Evolutionary conservation across 2,888 invertebrate species (phyloP).

Genomic region (Lepas anatifera): DNA sequence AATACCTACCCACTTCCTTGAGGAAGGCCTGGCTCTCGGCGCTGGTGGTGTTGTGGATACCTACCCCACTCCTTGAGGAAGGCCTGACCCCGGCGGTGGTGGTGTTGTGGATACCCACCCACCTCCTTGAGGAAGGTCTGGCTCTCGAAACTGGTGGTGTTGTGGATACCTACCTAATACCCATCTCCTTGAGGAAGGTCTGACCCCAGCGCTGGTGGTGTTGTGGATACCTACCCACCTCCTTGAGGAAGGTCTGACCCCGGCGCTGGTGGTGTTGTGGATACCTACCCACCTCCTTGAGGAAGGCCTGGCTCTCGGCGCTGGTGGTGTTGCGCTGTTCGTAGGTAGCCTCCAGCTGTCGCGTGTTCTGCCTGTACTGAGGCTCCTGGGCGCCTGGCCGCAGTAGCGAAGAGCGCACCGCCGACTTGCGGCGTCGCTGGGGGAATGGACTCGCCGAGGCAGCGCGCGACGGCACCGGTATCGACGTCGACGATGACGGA

Average conservation of each 20-base stretch:
- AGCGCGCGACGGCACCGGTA: neutral
- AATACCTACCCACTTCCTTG: too few relatives aligned
- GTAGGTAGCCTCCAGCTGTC: constrained; percentile 16
- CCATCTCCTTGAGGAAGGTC: too few relatives aligned
- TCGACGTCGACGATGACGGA: neutral
- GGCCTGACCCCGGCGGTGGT: too few relatives aligned
- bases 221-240: too few relatives aligned
- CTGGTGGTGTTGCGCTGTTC: constrained; percentile 22
- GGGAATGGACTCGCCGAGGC: constrained; percentile 47
- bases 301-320: constrained; percentile 25
- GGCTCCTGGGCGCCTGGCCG: constrained; percentile 29
- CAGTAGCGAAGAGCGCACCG: constrained; percentile 78
- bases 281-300: constrained; percentile 23
- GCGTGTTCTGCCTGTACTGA: constrained; percentile 13
- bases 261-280: too few relatives aligned
- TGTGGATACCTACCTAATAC: too few relatives aligned
- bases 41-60: too few relatives aligned
- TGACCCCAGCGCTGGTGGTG: too few relatives aligned
- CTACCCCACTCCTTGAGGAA: too few relatives aligned
- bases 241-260: too few relatives aligned
- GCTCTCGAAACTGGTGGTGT: constrained; percentile 24
- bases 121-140: constrained; percentile 25
- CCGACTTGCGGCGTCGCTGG: constrained; percentile 59
- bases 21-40: too few relatives aligned
- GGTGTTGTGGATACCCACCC: too few relatives aligned